Evolutionary conservation across 2,797 vertebrate genomes (phyloP).

Genomic region (Enteromius unitaeniatus): DNA sequence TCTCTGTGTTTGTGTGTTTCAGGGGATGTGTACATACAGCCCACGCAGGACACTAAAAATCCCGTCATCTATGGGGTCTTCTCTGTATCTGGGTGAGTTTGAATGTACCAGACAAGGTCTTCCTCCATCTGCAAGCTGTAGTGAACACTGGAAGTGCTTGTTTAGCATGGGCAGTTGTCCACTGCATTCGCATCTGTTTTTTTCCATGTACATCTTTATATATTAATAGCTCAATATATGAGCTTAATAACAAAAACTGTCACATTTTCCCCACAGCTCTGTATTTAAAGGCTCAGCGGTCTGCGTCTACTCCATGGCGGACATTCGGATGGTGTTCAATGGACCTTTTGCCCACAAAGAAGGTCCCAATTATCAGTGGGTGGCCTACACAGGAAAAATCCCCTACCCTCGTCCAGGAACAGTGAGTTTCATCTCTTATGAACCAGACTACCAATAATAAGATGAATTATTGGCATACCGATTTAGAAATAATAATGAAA

Average conservation of each 20-base stretch:
- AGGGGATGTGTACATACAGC: constrained; percentile 98
- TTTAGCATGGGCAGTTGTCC: neutral
- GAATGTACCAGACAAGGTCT: constrained; percentile 12
- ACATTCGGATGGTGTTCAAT: constrained; percentile 98
- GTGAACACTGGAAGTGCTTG: neutral
- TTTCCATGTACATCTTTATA: neutral
- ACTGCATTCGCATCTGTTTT: neutral
- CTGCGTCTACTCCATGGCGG: constrained; percentile 98
- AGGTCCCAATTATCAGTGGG: constrained; percentile 98
- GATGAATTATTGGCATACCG: constrained; percentile 11
- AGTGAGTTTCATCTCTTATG: constrained; percentile 76
- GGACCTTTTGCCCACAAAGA: constrained; percentile 99
- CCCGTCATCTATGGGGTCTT: constrained; percentile 97
- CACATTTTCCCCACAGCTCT: constrained; percentile 75
- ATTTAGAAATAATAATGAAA: neutral
- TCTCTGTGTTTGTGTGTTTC: constrained; percentile 53
- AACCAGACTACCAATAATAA: constrained; percentile 36
- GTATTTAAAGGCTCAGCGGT: constrained; percentile 98
- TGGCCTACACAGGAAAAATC: constrained; percentile 97
- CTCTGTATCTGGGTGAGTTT: constrained; percentile 91
- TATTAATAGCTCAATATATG: neutral
- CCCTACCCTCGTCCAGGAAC: constrained; percentile 97
- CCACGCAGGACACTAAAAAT: constrained; percentile 96
- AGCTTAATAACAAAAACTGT: constrained; percentile 55
- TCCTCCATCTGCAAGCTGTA: constrained; percentile 3